Conservation (phyloP, 1,140 invertebrate species). For the Caenorhabditis tropicalis region DNA sequence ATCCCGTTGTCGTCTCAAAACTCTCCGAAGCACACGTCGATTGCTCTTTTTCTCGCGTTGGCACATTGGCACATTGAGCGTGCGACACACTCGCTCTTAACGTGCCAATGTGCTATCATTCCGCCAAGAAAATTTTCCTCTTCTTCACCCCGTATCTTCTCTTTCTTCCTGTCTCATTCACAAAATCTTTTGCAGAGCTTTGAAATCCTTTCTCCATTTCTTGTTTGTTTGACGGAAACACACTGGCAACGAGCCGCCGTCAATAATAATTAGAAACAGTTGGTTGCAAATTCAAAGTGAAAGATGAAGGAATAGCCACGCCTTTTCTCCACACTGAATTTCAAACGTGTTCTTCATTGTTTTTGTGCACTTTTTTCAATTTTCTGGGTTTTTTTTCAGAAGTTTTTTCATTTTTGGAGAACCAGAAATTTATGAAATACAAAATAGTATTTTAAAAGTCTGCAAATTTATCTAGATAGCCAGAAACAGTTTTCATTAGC, state of each 20-base stretch:
- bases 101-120: conserved; percentile 41
- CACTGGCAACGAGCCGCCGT: conserved; percentile 44
- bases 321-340: conserved; percentile 26
- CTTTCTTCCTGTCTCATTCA: conserved; percentile 20
- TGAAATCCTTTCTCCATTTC: neutral
- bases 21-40: conserved; percentile 23
- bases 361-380: neutral
- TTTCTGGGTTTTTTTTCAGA: neutral
- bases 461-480: too few relatives aligned
- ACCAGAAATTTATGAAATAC: too few relatives aligned
- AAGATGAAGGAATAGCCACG: neutral
- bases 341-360: neutral
- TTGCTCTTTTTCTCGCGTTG: conserved; percentile 43
- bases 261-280: conserved; percentile 56
- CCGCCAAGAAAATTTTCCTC: neutral
- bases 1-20: neutral
- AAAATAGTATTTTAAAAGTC: too few relatives aligned
- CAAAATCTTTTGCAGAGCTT: conserved; percentile 40
- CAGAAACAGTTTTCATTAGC: too few relatives aligned
- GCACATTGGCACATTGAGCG: conserved; percentile 44
- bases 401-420: too few relatives aligned
- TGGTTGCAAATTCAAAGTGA: conserved; percentile 42
- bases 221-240: conserved; percentile 48
- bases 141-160: neutral
- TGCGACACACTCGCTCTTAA: conserved; percentile 36